Evolutionary conservation across 1,140 invertebrate species (phyloP), one percentile per base, ranked within the genome.

Genomic region (Thaumetopoea pityocampa): DNA sequence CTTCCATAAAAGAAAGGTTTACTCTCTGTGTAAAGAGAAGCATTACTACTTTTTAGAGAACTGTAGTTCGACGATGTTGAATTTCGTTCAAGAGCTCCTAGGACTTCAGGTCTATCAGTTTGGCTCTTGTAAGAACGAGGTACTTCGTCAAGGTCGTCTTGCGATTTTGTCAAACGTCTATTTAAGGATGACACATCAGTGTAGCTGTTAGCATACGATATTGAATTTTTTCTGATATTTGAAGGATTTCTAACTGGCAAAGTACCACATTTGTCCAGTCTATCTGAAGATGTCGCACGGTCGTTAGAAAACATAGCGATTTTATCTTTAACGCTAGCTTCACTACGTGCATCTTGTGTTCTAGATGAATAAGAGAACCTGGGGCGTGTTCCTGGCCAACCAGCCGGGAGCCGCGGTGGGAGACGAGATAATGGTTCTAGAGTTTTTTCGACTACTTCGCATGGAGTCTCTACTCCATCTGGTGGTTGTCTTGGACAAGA

Each of bases 401-500:
- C 59, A 6, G 62, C 23, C 1, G 70, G 64, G 14, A 83, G 35
- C 24, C 76, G 61, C 28, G 77, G 69, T 15, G 73, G 74, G 15
- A 81, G 42, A 8, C 68, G 67, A 6, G 69, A 56, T 12, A 69
- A 61, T 30, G 65, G 61, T 16, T 77, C 77, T 17, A 71, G 77
- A 6, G 58, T 59, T 44, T 83, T 90, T 73, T 94, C 92, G 46
- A 90, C 86, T 42, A 90, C 91, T 56, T 92, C 91, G 14, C 90
- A 86, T 38, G 93, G 94, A 82, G 94, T 95, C 71, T 96, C 94
- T 69, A 95, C 92, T 53, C 94, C 94, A 80, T 96, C 94, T 28
- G 94, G 94, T 45, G 94, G 94, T 61, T 94, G 88, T 50, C 94
- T 88, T 14, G 91, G 91, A 59, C 87, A 88, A 9, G 86, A 83